Percentiles rank a stretch among this genome's conserved stretches.
phyloP scores from a whole-genome alignment of 2,113 vertebrate species.

The Clarias magur region DNA sequence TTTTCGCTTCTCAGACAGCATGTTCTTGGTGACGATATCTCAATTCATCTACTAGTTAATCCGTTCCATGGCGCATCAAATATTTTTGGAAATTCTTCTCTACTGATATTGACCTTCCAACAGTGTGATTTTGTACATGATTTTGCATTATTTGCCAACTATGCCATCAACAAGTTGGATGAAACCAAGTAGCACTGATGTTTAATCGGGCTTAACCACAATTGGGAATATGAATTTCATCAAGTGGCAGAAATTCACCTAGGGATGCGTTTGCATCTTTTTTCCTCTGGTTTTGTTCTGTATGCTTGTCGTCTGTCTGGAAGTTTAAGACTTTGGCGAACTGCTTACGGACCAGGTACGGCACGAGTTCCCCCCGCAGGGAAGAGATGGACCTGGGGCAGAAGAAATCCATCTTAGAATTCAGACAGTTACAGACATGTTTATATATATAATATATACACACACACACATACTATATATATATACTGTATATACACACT shows the following conservation, averaged over 20 bases:
- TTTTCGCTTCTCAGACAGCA: not conserved
- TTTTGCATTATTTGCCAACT: not conserved
- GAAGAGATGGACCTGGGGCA: constrained; percentile 86
- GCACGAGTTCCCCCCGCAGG: constrained; percentile 91
- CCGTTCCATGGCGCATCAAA: not conserved
- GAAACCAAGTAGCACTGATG: not conserved
- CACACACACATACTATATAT: too few relatives aligned
- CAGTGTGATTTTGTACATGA: not conserved
- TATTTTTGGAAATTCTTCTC: not conserved
- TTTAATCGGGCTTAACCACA: not conserved
- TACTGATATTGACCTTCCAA: not conserved
- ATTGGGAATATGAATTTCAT: not conserved
- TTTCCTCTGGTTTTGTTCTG: constrained; percentile 80
- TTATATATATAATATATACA: too few relatives aligned
- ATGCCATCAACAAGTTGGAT: not conserved
- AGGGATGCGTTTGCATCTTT: constrained; percentile 67
- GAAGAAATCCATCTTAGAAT: not conserved
- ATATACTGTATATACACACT: too few relatives aligned
- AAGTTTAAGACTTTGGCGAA: constrained; percentile 78
- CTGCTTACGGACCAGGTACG: constrained; percentile 92
- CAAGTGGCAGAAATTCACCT: constrained; percentile 40
- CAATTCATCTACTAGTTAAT: not conserved
- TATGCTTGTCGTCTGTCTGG: constrained; percentile 76
- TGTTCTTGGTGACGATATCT: not conserved
- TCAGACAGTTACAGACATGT: not conserved